Evolutionary conservation across 2,888 invertebrate species (phyloP).

Genomic region (Thelaira solivaga): DNA sequence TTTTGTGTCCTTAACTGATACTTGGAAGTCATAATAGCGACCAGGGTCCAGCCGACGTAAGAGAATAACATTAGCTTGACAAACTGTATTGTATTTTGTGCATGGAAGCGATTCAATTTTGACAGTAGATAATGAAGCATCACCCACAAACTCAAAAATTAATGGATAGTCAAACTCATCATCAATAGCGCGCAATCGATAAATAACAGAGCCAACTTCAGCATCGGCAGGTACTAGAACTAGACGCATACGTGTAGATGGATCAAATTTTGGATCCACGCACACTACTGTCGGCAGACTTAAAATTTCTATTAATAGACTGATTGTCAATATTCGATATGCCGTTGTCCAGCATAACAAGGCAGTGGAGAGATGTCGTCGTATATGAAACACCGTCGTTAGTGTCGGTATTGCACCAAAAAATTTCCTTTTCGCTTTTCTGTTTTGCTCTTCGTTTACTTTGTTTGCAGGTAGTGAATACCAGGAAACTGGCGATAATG

Average conservation of each 20-base stretch:
- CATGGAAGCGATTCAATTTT: constrained; percentile 89
- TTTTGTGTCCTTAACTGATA: constrained; percentile 85
- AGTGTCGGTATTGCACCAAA: background rate
- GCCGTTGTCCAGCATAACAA: constrained; percentile 71
- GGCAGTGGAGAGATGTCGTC: constrained; percentile 54
- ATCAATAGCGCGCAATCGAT: constrained; percentile 91
- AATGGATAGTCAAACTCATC: constrained; percentile 92
- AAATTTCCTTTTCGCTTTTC: background rate
- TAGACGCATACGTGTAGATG: constrained; percentile 88
- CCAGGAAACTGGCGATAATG: too few relatives aligned
- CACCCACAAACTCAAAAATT: constrained; percentile 87
- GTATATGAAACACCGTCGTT: background rate
- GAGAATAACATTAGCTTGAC: constrained; percentile 91
- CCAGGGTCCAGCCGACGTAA: constrained; percentile 86
- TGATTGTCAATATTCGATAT: constrained; percentile 75
- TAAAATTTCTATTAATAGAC: constrained; percentile 73
- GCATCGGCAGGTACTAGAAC: constrained; percentile 91
- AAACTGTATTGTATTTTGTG: constrained; percentile 90
- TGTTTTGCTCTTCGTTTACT: too few relatives aligned
- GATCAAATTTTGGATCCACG: constrained; percentile 90
- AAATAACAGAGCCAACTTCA: constrained; percentile 89
- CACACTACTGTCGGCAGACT: constrained; percentile 72
- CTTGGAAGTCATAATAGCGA: constrained; percentile 89
- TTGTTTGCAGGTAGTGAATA: too few relatives aligned
- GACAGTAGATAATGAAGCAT: constrained; percentile 86